Conservation (phyloP, 2,113 vertebrate species). For the Neoarius graeffei region DNA sequence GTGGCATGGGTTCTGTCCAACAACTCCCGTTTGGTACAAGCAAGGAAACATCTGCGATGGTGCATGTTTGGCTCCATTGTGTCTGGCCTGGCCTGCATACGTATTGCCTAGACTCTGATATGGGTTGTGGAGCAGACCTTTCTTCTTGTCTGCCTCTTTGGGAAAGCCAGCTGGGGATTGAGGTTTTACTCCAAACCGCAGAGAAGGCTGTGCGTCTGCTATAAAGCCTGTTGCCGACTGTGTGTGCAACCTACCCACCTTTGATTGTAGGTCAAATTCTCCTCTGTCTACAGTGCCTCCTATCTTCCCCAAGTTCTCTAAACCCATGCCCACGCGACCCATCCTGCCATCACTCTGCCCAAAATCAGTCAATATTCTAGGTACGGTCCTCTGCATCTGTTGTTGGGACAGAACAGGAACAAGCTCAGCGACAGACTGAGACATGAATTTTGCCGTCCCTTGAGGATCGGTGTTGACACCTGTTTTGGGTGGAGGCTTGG, state of each 20-base stretch:
- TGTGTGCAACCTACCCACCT: slow-evolving; percentile 54
- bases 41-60: slow-evolving; percentile 50
- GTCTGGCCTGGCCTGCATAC: slow-evolving; percentile 47
- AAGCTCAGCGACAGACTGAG: slow-evolving; percentile 51
- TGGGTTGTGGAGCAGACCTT: slow-evolving; percentile 49
- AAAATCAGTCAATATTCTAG: slow-evolving; percentile 40
- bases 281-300: slow-evolving; percentile 18
- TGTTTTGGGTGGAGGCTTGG: slow-evolving; percentile 42
- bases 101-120: slow-evolving; percentile 51
- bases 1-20: slow-evolving; percentile 44
- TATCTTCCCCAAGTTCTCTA: slow-evolving; percentile 47
- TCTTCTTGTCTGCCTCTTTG: slow-evolving; percentile 50
- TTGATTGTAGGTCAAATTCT: slow-evolving; percentile 56
- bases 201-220: slow-evolving; percentile 42
- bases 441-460: slow-evolving; percentile 47
- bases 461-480: slow-evolving; percentile 7
- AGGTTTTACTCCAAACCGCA: slow-evolving; percentile 39
- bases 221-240: slow-evolving; percentile 26
- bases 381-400: slow-evolving; percentile 40
- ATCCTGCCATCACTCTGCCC: slow-evolving; percentile 36
- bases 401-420: slow-evolving; percentile 43
- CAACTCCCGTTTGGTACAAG: slow-evolving; percentile 55
- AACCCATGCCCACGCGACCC: slow-evolving; percentile 16
- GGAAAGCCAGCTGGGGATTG: slow-evolving; percentile 43
- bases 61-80: slow-evolving; percentile 17